phyloP scores from a whole-genome alignment of 2,797 vertebrate species.

The Remorina albescens region DNA sequence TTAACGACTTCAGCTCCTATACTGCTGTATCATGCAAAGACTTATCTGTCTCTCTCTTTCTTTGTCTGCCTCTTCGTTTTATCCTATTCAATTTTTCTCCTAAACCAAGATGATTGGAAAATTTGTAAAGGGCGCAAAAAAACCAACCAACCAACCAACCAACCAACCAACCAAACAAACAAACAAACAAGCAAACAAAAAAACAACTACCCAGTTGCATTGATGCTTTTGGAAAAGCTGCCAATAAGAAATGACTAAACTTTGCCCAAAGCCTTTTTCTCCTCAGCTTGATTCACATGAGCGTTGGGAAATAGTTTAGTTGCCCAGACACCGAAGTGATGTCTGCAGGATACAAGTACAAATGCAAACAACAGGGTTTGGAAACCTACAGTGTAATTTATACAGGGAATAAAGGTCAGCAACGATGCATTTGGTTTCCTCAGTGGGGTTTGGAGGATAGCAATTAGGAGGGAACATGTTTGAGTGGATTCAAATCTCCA shows the following conservation, averaged over 20 bases:
- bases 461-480: slow-evolving; percentile 61
- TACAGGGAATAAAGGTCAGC: slow-evolving; percentile 58
- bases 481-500: slow-evolving; percentile 54
- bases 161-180: slow-evolving; percentile 51
- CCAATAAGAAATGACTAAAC: slow-evolving; percentile 77
- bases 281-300: slow-evolving; percentile 59
- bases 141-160: slow-evolving; percentile 48
- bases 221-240: slow-evolving; percentile 75
- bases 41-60: slow-evolving; percentile 19
- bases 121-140: slow-evolving; percentile 11
- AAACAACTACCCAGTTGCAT: slow-evolving; percentile 64
- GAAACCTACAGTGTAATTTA: slow-evolving; percentile 61
- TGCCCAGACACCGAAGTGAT: slow-evolving; percentile 49
- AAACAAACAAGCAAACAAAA: no score
- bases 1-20: slow-evolving; percentile 49
- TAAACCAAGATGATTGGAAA: slow-evolving; percentile 38
- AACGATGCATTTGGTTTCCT: slow-evolving; percentile 43
- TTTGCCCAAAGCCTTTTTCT: slow-evolving; percentile 66
- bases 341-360: slow-evolving; percentile 48
- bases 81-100: slow-evolving; percentile 23
- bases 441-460: slow-evolving; percentile 26
- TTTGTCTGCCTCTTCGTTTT: slow-evolving; percentile 27
- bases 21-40: slow-evolving; percentile 49
- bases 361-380: slow-evolving; percentile 58
- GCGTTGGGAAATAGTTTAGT: slow-evolving; percentile 66